phyloP scores from a whole-genome alignment of 2,888 invertebrate species.

The Heliothis peltigera region DNA sequence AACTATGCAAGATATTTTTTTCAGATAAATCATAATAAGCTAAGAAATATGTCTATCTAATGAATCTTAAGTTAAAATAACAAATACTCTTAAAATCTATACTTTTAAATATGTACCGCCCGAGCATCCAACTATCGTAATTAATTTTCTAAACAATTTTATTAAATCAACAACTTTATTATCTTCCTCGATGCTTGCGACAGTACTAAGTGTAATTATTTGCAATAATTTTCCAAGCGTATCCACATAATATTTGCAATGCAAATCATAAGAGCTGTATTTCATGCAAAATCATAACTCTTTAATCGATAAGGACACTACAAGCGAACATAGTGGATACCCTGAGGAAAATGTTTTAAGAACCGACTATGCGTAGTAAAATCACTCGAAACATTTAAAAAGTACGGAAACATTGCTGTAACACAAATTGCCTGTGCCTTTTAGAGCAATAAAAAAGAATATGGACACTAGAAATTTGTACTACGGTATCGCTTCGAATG shows the following conservation, averaged over 20 bases:
- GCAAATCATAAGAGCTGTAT: constrained; percentile 34
- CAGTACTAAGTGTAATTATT: constrained; percentile 33
- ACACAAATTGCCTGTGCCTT: constrained; percentile 35
- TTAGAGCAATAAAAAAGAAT: background rate
- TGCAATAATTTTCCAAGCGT: constrained; percentile 41
- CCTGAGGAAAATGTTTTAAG: constrained; percentile 27
- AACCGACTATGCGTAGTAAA: constrained; percentile 47
- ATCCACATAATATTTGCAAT: constrained; percentile 49
- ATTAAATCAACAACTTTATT: background rate
- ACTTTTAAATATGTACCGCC: constrained; percentile 8
- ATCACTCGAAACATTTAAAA: constrained; percentile 24
- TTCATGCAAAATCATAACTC: constrained; percentile 31
- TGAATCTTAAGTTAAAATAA: constrained; percentile 57
- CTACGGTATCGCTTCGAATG: constrained; percentile 46
- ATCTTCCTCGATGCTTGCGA: constrained; percentile 29
- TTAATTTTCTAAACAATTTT: background rate
- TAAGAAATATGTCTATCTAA: constrained; percentile 18
- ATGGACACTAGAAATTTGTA: constrained; percentile 40
- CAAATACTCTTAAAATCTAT: constrained; percentile 3
- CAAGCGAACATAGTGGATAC: constrained; percentile 52
- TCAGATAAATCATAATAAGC: constrained; percentile 21
- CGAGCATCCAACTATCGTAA: constrained; percentile 29
- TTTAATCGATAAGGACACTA: constrained; percentile 20
- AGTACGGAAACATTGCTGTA: constrained; percentile 14
- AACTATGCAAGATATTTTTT: constrained; percentile 10